Evolutionary conservation across 1,140 invertebrate species (phyloP).

Genomic region (Campoletis sonorensis): DNA sequence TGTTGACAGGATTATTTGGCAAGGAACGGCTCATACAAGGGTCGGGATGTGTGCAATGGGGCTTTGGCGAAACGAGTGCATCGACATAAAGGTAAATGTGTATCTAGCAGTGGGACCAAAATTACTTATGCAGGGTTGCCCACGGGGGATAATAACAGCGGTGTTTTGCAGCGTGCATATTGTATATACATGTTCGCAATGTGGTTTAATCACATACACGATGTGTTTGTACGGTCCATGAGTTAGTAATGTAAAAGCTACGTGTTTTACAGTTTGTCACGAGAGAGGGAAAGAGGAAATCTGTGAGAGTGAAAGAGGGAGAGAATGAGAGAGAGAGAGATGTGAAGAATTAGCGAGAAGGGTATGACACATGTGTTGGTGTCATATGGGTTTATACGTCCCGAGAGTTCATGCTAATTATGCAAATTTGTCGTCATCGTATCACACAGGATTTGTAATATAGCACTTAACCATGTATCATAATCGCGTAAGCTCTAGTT

Average conservation of each 20-base stretch:
- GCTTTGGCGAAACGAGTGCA: slow-evolving; percentile 1
- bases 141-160: not conserved
- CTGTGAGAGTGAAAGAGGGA: too few species aligned
- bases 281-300: not conserved
- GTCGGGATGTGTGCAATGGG: not conserved
- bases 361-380: not conserved
- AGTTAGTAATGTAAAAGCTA: not conserved
- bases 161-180: not conserved
- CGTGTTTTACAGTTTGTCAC: not conserved
- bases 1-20: not conserved
- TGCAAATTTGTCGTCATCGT: too few species aligned
- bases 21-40: not conserved
- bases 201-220: not conserved
- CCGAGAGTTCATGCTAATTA: too few species aligned
- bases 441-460: too few species aligned
- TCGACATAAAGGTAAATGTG: not conserved
- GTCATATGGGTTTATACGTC: too few species aligned
- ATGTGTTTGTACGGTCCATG: not conserved
- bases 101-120: not conserved
- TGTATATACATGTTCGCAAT: not conserved
- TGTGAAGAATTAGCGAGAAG: too few species aligned
- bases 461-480: not conserved
- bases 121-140: not conserved
- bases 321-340: not conserved
- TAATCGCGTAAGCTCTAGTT: not conserved